Conservation (phyloP, 2,113 vertebrate genomes). For the Todiramphus saurophagus region DNA sequence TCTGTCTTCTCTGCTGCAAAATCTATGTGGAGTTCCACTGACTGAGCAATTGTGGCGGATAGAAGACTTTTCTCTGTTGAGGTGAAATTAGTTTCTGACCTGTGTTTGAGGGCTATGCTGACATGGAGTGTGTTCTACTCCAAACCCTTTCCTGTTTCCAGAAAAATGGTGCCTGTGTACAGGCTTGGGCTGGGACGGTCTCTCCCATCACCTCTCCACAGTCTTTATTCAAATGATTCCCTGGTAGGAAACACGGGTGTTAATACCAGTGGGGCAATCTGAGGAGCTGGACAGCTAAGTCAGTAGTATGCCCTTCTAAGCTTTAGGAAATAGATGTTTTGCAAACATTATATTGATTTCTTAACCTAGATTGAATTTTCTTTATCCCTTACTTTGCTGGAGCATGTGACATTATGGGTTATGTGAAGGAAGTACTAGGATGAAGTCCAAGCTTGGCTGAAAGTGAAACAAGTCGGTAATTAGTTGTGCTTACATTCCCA, state of each 20-base stretch:
- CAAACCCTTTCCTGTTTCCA: neutral
- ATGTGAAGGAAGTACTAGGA: conserved; percentile 12
- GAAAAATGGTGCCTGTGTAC: neutral
- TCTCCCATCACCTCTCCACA: neutral
- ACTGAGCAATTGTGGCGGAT: neutral
- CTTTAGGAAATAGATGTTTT: neutral
- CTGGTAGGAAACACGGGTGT: neutral
- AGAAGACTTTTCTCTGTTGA: neutral
- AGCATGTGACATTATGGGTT: neutral
- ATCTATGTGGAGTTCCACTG: neutral
- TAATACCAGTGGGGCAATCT: neutral
- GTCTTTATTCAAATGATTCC: neutral
- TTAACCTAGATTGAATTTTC: neutral
- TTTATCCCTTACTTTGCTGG: neutral
- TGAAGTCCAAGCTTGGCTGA: conserved; percentile 22
- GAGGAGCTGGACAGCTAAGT: neutral
- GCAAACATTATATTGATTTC: neutral
- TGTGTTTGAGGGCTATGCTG: neutral
- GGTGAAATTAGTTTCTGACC: neutral
- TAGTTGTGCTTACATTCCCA: conserved; percentile 34
- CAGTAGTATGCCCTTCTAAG: neutral
- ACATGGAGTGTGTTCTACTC: neutral
- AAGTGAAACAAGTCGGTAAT: conserved; percentile 29
- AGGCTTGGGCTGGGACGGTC: neutral
- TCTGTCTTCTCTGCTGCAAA: neutral